A percentile compares a stretch with the other conserved stretches of the same genome.
Conservation (phyloP, 2,113 vertebrate genomes). For the Gorilla gorilla region DNA sequence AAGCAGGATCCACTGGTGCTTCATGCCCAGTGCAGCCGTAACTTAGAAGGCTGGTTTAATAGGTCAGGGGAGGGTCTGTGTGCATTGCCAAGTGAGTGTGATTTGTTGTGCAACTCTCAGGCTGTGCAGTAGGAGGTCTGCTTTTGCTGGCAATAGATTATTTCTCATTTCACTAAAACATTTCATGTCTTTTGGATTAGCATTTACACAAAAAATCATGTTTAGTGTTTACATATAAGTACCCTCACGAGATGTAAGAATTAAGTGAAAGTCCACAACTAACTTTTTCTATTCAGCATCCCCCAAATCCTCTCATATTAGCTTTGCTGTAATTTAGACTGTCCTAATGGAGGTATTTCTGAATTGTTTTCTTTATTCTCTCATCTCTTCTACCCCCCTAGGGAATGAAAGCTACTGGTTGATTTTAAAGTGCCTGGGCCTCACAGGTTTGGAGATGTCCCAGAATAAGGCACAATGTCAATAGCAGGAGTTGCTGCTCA, state of each 20-base stretch:
- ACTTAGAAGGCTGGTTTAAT: neutral
- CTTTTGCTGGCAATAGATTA: neutral
- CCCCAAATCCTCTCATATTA: neutral
- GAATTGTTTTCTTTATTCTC: neutral
- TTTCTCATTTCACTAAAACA: neutral
- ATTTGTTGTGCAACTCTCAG: neutral
- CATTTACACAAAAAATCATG: neutral
- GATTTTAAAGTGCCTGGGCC: constrained; percentile 28
- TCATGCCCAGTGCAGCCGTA: neutral
- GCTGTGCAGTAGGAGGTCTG: neutral
- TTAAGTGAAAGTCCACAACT: too few species aligned
- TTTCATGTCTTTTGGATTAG: neutral
- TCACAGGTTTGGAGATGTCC: constrained; percentile 49
- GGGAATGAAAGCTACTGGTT: constrained; percentile 80
- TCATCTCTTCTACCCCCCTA: constrained; percentile 16
- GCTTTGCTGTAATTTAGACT: neutral
- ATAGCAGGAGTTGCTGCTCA: constrained; percentile 94
- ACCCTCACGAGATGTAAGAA: neutral
- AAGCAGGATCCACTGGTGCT: neutral
- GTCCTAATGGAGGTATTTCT: neutral
- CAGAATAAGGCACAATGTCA: constrained; percentile 88
- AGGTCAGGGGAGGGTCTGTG: neutral
- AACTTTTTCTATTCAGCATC: rapidly evolving
- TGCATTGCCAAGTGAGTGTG: neutral
- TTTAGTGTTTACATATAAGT: neutral